These are phyloP conservation scores for Penelope pileata DNA, from an alignment of 2,113 vertebrate genomes.

Conservation along the genomic window DNA sequence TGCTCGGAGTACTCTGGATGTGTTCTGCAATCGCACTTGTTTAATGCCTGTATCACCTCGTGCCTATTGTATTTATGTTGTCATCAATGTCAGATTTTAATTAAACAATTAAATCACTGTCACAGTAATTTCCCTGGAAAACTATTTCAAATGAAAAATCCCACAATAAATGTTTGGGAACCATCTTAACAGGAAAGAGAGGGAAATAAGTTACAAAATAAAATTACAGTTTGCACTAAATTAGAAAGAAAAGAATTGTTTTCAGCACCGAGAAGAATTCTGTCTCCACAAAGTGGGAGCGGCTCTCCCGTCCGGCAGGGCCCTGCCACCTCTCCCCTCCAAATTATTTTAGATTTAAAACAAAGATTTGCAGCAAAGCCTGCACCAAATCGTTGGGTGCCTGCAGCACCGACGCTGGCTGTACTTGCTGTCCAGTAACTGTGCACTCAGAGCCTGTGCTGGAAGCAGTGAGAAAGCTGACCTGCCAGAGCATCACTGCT, in stretches of 20 bases:
- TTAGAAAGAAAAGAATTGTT: not conserved
- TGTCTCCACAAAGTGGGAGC: too few species aligned
- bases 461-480: slow-evolving; percentile 30
- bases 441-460: not conserved
- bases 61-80: slow-evolving; percentile 58
- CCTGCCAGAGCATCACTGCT: slow-evolving; percentile 21
- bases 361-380: slow-evolving; percentile 8
- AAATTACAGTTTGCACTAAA: slow-evolving; percentile 1
- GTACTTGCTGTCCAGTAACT: not conserved
- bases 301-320: too few species aligned
- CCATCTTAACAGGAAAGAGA: not conserved
- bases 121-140: slow-evolving; percentile 63
- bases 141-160: slow-evolving; percentile 66
- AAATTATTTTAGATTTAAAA: slow-evolving; percentile 47
- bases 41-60: slow-evolving; percentile 36
- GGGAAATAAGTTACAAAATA: slow-evolving; percentile 35
- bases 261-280: not conserved
- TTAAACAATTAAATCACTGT: slow-evolving; percentile 71
- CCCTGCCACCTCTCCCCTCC: not conserved
- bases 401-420: not conserved
- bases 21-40: slow-evolving; percentile 29
- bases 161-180: slow-evolving; percentile 61
- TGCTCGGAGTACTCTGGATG: slow-evolving; percentile 8
- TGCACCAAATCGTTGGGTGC: slow-evolving; percentile 1
- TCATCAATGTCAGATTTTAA: slow-evolving; percentile 68